Evolutionary conservation across 2,113 vertebrate genomes (phyloP), one percentile per base, ranked within the genome.

Genomic region (Gadus macrocephalus): DNA sequence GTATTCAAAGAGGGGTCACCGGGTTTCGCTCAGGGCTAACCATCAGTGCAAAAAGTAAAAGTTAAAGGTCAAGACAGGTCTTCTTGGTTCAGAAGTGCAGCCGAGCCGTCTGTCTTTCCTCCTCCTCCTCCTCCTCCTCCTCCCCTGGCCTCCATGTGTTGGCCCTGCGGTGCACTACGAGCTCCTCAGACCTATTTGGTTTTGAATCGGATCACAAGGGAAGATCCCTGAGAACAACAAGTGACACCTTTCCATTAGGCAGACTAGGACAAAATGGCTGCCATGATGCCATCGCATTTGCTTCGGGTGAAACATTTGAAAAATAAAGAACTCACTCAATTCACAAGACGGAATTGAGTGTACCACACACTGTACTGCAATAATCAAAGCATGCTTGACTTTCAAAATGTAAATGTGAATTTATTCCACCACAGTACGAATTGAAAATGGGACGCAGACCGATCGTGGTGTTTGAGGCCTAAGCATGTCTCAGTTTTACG

Each of bases 131-230:
- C 73, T 38, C 72, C 73, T 80, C 70, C 65, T 20, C 68, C 72
- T 71, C 78, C 63, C 59, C 20, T 28, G 64, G 71, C 4, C 2
- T 5, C 64, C 69, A 75, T 42, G 58, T 59, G 17, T 59, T 16
- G 19, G 15, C 58, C 58, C 58, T 1, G 15, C 4, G 15, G 14
- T 28, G 25, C 64, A 61, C 67, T 63, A 74, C 5, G 62, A 77
- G 68, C 78, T 87, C 81, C 17, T 8, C 62, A 68, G 70, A 74
- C 71, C 68, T 83, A 75, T 73, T 82, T 82, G 71, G 72, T 80
- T 65, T 69, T 83, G 59, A 84, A 79, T 81, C 74, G 83, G 66
- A 84, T 68, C 77, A 90, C 76, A 79, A 89, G 89, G 66, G 73
- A 73, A 64, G 86, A 85, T 11, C 76, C 89, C 88, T 92, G 83